Base-by-base conservation (phyloP, 2,113 vertebrate genomes). In the Protomyctophum bolini region DNA sequence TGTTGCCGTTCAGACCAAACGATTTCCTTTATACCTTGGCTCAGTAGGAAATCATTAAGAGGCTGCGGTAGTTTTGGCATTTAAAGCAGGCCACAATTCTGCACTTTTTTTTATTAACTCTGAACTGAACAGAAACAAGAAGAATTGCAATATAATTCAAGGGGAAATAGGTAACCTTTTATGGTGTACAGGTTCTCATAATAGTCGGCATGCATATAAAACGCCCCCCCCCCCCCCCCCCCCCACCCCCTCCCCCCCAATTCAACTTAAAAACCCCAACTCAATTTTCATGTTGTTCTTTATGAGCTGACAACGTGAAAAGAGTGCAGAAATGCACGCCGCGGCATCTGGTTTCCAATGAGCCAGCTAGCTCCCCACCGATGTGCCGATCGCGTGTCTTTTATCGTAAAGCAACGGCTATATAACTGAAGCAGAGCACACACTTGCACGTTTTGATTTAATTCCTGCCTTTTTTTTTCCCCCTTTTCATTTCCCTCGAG, bases 231-330 rank as follows among this genome's bases (percentile, higher is more conserved):
- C 15, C 11, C 73, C 29, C 52, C 15, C 28, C 47, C 54, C 10
- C 14, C 51, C 7, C 68, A 52, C n/a, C n/a, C n/a, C n/a, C n/a
- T n/a, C 46, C 55, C 7, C 55, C 51, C 7, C 68, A 52, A 41
- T 41, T 41, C 33, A 41, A 41, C 33, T 41, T 4, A 41, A 41
- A 33, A 41, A 41, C 54, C 14, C 14, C 58, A 55, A 60, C 15
- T 58, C 48, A 21, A 54, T 65, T 55, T 59, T 7, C 50, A 60
- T 75, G 55, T 10, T 46, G 7, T 72, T 65, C 58, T 76, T 85
- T 79, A 78, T 65, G 52, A 70, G 64, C 61, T 72, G 50, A 65
- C 81, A 81, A 76, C 63, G 70, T 21, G 70, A 75, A 76, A 62
- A 68, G 75, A 54, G 4, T 14, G 46, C 61, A 47, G 48, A 75